Evolutionary conservation across 2,888 invertebrate species (phyloP), one percentile per base, ranked within the genome.

Genomic region (Drosophila incognita): DNA sequence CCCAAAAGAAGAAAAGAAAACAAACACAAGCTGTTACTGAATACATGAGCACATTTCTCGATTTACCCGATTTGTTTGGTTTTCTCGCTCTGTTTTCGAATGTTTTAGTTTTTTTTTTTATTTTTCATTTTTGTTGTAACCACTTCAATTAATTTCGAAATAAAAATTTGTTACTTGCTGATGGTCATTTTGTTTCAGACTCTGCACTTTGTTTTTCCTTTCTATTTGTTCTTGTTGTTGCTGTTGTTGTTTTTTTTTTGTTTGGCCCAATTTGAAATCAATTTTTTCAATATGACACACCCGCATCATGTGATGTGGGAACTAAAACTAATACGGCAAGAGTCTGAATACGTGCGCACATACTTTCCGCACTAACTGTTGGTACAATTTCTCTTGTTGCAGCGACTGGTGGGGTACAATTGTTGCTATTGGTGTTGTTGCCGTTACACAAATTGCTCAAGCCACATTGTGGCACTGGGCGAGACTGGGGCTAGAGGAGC

Each of bases 201-300:
- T 69, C 53, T 67, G 68, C 56, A 61, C 65, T 79, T 58, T 56
- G 76, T 70, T 80, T 81, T 61, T 42, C 21, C 31, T 72, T 66
- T 79, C 31, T 46, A 38, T 71, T 62, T 60, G 10, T 31, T n/a
- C 21, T 36, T 29, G 48, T 48, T 63, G 46, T 46, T 58, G n/a
- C 13, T 52, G 31, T 35, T 24, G 53, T 64, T 66, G 46, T 38
- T 61, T 57, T 64, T 42, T 52, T 71, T 60, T 53, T 59, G 69
- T 71, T 74, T 89, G 89, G 67, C 82, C 89, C 89, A 89, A 85
- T 85, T 87, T 70, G 65, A 84, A 80, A 89, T 80, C 79, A 82
- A 89, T 85, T 89, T 89, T 83, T 68, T 76, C 87, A 83, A 87
- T 89, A 84, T 86, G 89, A 84, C 84, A 84, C 82, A 87, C 83